Base-by-base conservation (phyloP, 2,888 invertebrate species). In the Mythimna vitellina region DNA sequence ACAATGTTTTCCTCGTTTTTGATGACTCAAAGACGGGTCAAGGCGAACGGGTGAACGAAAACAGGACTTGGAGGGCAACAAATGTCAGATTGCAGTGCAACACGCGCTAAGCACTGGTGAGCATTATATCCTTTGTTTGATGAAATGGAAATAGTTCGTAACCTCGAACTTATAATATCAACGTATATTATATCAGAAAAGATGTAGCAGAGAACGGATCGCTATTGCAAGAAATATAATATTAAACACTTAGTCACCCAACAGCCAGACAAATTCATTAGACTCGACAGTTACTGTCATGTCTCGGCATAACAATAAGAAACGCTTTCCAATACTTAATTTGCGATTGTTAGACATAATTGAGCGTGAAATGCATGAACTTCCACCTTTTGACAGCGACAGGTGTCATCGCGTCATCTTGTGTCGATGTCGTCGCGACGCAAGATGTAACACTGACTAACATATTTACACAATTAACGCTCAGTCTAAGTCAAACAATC, bases 261-360 rank as follows among this genome's bases (percentile, higher is more conserved):
- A 62, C 46, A 46, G 46, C 46, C 46, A 7, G 17, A 20, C 46
- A 20, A 46, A 46, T 46, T 17, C 46, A 46, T n/a, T 35, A 65
- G 10, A 56, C 42, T 10, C 17, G 46, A 73, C 20, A 69, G 53
- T 60, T 68, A 58, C 17, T 70, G 56, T 60, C 17, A 29, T 32
- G 65, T 46, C n/a, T 65, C 53, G 25, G 66, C 9, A 62, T 60
- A 58, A 73, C 61, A 70, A 71, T 75, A 78, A 78, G 69, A 73
- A 76, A 84, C 84, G 76, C 83, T 87, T 87, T 86, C 86, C 72
- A 87, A 79, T 80, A 65, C 61, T 66, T 82, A 78, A 85, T 82
- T 83, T 65, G 22, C 60, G 70, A 75, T 70, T 85, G 77, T 77
- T 80, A 73, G 49, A 51, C 76, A 73, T 73, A 75, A 83, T 76